Evolutionary conservation across 1,140 invertebrate species (phyloP), one percentile per base, ranked within the genome.

Genomic region (Drosophila sp.): DNA sequence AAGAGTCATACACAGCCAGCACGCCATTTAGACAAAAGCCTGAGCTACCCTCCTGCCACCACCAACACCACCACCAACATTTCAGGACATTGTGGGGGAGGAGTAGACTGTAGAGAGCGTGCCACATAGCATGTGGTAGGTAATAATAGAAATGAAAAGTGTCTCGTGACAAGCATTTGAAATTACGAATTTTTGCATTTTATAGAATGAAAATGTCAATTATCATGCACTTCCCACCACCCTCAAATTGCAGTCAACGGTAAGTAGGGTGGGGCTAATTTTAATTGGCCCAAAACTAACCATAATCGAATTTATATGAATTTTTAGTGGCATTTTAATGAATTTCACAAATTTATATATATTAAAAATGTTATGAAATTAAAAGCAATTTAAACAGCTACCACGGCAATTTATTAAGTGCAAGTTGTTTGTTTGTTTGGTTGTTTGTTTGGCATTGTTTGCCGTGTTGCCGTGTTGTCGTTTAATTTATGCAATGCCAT

Each of bases 301-400:
- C 82, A 82, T 79, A 87, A 85, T 87, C 79, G 60, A 82, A 62
- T 67, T 67, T 25, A 58, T 44, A 66, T 62, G 17, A 65, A 54
- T 69, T 32, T 79, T 86, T 80, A 82, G 79, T 79, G 75, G 68
- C 66, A 47, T 76, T 86, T 89, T 77, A 86, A 89, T 83, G 76
- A 79, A 83, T 79, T 79, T 86, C 33, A 29, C 30, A 50, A 50
- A 57, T 64, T 27, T 57, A 81, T 81, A 75, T 60, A 82, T 72
- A 76, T 73, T 79, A 69, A 87, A 87, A 47, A 25, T 47, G 17
- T 27, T 50, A 50, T 74, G 67, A 69, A 87, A 79, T 79, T 61
- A 77, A 72, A 74, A 76, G 73, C 79, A 76, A 77, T 77, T 76
- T 67, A 80, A 86, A 83, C 62, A 70, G 58, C 65, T 44, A 44